A percentile compares a stretch with the other conserved stretches of the same genome.
These are phyloP conservation scores for Mohoua ochrocephala DNA, from an alignment of 2,113 vertebrate species.

Conservation along the genomic window DNA sequence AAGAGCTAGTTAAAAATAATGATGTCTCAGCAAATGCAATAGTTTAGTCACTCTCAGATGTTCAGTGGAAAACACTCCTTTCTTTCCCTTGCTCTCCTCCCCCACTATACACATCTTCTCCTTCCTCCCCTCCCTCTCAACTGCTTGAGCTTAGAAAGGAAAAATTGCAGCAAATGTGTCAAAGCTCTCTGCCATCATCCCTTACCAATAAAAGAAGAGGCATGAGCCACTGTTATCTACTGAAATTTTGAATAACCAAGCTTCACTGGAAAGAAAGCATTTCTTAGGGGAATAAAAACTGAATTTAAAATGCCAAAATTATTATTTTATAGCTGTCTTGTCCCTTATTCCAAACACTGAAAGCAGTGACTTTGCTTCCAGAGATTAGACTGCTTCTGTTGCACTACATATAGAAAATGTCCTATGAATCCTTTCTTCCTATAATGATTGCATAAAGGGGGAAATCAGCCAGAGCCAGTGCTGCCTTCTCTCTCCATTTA, in stretches of 20 bases:
- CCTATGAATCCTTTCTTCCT: not conserved
- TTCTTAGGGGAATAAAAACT: not conserved
- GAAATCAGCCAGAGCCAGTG: not conserved
- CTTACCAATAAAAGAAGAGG: not conserved
- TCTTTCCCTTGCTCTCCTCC: not conserved
- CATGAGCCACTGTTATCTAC: not conserved
- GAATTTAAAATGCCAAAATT: not conserved
- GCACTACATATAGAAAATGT: accelerated
- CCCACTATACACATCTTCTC: not conserved
- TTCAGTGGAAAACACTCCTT: not conserved
- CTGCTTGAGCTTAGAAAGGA: not conserved
- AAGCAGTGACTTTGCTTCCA: not conserved
- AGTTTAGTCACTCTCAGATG: not conserved
- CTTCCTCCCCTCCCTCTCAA: not conserved
- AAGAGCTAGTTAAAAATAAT: not conserved
- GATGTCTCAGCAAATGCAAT: not conserved
- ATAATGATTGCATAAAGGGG: not conserved
- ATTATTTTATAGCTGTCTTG: not conserved
- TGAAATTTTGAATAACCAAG: not conserved
- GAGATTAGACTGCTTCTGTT: not conserved
- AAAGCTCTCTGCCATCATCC: not conserved
- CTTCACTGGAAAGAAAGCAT: not conserved
- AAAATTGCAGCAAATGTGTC: not conserved
- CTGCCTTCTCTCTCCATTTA: not conserved
- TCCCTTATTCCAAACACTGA: not conserved